Conservation (phyloP, 2,888 invertebrate species). For the Agrochola lota region DNA sequence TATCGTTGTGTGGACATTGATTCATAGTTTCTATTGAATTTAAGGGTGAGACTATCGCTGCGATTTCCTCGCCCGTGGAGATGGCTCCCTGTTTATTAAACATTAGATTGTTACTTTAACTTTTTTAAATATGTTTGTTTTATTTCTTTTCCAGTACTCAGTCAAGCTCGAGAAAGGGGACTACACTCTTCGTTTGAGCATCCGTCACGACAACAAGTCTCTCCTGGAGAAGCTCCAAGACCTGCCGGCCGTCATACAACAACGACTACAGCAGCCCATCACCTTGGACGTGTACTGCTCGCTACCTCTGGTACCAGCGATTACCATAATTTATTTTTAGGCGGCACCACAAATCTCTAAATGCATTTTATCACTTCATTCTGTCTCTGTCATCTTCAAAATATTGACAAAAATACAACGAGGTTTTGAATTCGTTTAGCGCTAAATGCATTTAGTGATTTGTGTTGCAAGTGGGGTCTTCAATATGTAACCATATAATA, state of each 20-base stretch:
- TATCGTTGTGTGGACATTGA: no score
- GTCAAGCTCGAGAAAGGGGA: slow-evolving; percentile 98
- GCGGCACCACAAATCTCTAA: neutral
- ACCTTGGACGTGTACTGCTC: slow-evolving; percentile 93
- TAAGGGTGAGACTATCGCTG: no score
- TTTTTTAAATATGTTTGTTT: neutral
- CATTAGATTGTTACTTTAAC: slow-evolving; percentile 21
- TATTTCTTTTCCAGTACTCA: slow-evolving; percentile 91
- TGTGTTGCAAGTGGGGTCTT: no score
- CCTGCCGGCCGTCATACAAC: slow-evolving; percentile 93
- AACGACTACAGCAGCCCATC: slow-evolving; percentile 94
- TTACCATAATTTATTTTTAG: neutral
- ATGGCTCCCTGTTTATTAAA: neutral
- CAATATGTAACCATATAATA: no score
- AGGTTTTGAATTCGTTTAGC: neutral
- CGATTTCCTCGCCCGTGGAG: no score
- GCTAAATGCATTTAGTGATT: neutral
- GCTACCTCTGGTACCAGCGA: slow-evolving; percentile 76
- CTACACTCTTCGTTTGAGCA: slow-evolving; percentile 95
- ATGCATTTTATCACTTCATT: neutral
- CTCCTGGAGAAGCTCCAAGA: slow-evolving; percentile 96
- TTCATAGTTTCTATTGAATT: no score
- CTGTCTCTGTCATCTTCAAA: neutral
- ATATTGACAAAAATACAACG: neutral
- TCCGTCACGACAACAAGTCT: slow-evolving; percentile 97